Evolutionary conservation across 1,140 invertebrate genomes (phyloP).

Genomic region (Steinernema feltiae): DNA sequence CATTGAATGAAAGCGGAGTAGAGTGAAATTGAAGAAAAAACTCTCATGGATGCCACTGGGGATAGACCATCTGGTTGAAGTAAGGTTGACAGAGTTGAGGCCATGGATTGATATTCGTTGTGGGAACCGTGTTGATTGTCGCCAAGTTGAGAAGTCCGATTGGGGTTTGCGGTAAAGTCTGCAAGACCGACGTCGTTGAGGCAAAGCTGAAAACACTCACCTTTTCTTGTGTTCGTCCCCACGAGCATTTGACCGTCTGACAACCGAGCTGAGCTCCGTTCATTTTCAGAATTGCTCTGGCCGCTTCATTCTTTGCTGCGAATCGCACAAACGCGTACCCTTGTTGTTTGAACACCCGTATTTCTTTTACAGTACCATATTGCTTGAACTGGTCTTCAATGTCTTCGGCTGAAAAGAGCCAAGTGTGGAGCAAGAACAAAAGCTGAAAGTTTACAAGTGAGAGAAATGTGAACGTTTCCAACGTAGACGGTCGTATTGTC

Average conservation of each 20-base stretch:
- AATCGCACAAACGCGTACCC: conserved; percentile 97
- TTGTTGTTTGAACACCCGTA: conserved; percentile 96
- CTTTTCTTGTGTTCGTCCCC: conserved; percentile 66
- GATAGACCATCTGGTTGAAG: conserved; percentile 23
- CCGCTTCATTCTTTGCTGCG: conserved; percentile 92
- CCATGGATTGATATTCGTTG: conserved; percentile 15
- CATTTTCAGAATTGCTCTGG: conserved; percentile 92
- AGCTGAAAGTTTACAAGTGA: conserved; percentile 12
- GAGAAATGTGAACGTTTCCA: conserved; percentile 70
- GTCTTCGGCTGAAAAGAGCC: conserved; percentile 70
- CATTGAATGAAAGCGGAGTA: background rate
- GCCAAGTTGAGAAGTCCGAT: conserved; percentile 18
- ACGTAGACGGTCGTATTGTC: conserved; percentile 99
- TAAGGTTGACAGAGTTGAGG: conserved; percentile 19
- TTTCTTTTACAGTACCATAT: conserved; percentile 92
- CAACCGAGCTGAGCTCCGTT: conserved; percentile 95
- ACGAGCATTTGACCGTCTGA: conserved; percentile 92
- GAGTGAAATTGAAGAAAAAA: conserved; percentile 1
- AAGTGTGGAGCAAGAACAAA: conserved; percentile 21
- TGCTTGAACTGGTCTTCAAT: conserved; percentile 91
- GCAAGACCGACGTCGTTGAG: background rate
- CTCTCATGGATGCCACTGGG: conserved; percentile 27
- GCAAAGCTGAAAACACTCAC: conserved; percentile 11
- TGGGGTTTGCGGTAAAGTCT: conserved; percentile 20
- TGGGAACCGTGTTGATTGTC: conserved; percentile 15